Evolutionary conservation across 2,113 vertebrate genomes (phyloP).

Genomic region (Caretta caretta): DNA sequence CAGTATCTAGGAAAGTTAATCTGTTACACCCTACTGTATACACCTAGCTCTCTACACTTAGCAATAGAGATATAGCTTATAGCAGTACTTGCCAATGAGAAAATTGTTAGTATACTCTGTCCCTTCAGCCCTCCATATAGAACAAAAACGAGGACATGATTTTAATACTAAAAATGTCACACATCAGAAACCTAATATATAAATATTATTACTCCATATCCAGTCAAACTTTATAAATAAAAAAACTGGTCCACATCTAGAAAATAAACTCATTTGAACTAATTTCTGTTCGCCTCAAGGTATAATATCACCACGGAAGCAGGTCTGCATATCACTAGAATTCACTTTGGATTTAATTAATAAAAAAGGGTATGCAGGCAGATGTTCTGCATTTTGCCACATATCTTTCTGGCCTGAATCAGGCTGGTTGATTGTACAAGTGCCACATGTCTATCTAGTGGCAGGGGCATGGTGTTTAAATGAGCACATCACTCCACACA

Average conservation of each 20-base stretch:
- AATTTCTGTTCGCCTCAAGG: constrained; percentile 21
- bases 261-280: constrained; percentile 47
- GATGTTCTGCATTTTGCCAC: constrained; percentile 31
- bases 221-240: constrained; percentile 9
- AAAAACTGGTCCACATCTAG: constrained; percentile 4
- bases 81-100: background rate
- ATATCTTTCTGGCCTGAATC: background rate
- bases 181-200: constrained; percentile 45
- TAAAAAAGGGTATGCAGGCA: background rate
- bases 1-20: constrained; percentile 26
- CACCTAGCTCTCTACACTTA: background rate
- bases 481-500: constrained; percentile 2
- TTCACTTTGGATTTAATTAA: constrained; percentile 28
- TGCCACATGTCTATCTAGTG: background rate
- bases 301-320: constrained; percentile 52
- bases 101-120: constrained; percentile 17
- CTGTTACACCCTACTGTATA: constrained; percentile 1
- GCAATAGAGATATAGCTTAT: constrained; percentile 19
- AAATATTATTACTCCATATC: constrained; percentile 31
- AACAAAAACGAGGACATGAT: constrained; percentile 40
- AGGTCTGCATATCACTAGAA: constrained; percentile 21
- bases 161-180: background rate
- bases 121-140: background rate
- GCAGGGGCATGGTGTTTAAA: constrained; percentile 3
- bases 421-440: background rate